Base-by-base conservation (phyloP, 1,140 invertebrate genomes). In the Aphaenogaster ashmeadi region DNA sequence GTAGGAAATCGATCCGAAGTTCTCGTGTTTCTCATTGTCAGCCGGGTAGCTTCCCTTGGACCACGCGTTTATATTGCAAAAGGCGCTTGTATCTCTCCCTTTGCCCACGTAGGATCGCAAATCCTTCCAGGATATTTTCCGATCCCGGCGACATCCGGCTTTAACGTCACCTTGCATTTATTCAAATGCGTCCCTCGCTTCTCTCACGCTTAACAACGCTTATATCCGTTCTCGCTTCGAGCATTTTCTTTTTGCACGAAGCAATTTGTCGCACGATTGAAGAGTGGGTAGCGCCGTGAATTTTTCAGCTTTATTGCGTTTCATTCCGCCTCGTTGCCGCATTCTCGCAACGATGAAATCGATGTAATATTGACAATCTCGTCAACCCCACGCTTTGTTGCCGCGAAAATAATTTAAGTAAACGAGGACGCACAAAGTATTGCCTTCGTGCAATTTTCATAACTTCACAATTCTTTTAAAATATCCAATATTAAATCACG, bases 121-220 rank as follows among this genome's bases (percentile, higher is more conserved):
- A 90, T 90, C 75, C 89, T 85, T 47, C 60, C 64, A 58, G 71
- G 87, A 86, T 91, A 91, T 90, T 91, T 90, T 90, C 86, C 80
- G 89, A 87, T 89, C 84, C 71, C 79, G 88, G 60, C 89, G 89
- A 87, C 74, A 86, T 78, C 27, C 83, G 62, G 90, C 87, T 91
- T 90, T 89, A 77, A 90, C 87, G 87, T 86, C 91, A 87, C 89
- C 74, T 71, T 89, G 74, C 64, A 86, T 78, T 86, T 86, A 67
- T 86, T 78, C 60, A 77, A 75, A 86, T 79, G 58, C 79, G 27
- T 81, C 54, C 52, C 67, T 60, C n/a, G 18, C 44, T 27, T 38
- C 69, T 41, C 58, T 79, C 52, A 44, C 11, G 41, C 64, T 44
- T 84, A 89, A 90, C 72, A 21, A 47, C n/a, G 58, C 44, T 56